Evolutionary conservation across 1,140 invertebrate genomes (phyloP).

Genomic region (Drosophila ananassae): DNA sequence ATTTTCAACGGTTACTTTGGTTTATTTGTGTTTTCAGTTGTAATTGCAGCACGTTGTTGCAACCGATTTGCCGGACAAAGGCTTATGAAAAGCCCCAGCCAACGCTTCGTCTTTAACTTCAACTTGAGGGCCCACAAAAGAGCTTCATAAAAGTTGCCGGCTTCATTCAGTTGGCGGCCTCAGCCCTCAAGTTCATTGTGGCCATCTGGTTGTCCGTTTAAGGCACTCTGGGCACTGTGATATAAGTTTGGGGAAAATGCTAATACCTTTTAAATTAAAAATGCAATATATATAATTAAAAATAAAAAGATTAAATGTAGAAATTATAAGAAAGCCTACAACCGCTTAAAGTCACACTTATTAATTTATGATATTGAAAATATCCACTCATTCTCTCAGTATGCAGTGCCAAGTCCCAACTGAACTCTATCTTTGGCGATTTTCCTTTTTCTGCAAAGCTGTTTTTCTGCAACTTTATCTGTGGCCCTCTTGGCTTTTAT

Average conservation of each 20-base stretch:
- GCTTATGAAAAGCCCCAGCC: slow-evolving; percentile 24
- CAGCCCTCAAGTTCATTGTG: slow-evolving; percentile 57
- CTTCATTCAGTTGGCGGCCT: slow-evolving; percentile 31
- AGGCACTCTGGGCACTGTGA: slow-evolving; percentile 7
- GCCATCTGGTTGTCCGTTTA: slow-evolving; percentile 7
- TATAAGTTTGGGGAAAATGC: background rate
- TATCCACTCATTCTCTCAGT: background rate
- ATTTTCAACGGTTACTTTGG: slow-evolving; percentile 25
- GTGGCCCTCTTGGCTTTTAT: slow-evolving; percentile 7
- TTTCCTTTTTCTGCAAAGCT: slow-evolving; percentile 8
- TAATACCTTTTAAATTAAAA: background rate
- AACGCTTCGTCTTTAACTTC: slow-evolving; percentile 23
- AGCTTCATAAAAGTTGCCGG: slow-evolving; percentile 32
- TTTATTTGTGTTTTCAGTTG: slow-evolving; percentile 32
- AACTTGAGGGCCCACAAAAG: slow-evolving; percentile 22
- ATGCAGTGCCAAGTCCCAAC: slow-evolving; percentile 21
- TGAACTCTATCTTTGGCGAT: slow-evolving; percentile 20
- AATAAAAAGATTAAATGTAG: background rate
- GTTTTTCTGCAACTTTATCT: slow-evolving; percentile 43
- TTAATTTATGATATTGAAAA: too few species aligned
- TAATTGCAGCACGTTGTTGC: slow-evolving; percentile 34
- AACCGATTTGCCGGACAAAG: slow-evolving; percentile 45
- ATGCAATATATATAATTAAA: background rate
- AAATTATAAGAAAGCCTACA: background rate
- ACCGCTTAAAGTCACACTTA: background rate